Base-by-base conservation (phyloP, 2,888 invertebrate species). In the Tyria jacobaeae region DNA sequence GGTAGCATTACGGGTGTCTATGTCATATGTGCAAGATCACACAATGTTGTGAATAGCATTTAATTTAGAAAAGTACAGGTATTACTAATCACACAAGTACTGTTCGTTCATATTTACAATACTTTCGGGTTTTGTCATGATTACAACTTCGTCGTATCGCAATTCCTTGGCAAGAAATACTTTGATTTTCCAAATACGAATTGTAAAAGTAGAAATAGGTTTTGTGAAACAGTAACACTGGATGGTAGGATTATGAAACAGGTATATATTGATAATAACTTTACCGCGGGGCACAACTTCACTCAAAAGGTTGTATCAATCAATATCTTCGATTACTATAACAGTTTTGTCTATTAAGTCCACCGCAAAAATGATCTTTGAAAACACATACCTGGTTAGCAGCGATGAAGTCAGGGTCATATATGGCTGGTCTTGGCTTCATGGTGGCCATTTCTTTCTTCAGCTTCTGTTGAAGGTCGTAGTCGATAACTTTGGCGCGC, bases 341-440 rank as follows among this genome's bases (percentile, higher is more conserved):
- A n/a, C n/a, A n/a, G n/a, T n/a, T n/a, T n/a, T n/a, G n/a, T n/a
- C n/a, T n/a, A n/a, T n/a, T n/a, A n/a, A n/a, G n/a, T n/a, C n/a
- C n/a, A n/a, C n/a, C n/a, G n/a, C n/a, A 17, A 3, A 1, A 41
- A 21, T 12, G 10, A 5, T 12, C 14, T 48, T 49, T n/a, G 24
- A 14, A 39, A 41, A n/a, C n/a, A 63, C 83, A 69, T 79, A 96
- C 96, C 95, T 99, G 99, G 92, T 99, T 99, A 68, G 98, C 97
- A n/a, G 99, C 99, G 71, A 99, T 98, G 84, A 98, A 99, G 83
- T 98, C 98, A 0, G 97, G 96, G 83, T 97, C 96, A 84, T 98
- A 99, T 60, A 98, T 96, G 0, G 98, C 97, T 0, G 97, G 97
- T 27, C 97, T 94, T 0, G 99, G 99, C 80, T 96, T 96, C 92